Conservation (phyloP, 2,888 invertebrate genomes). For the Stenichneumon culpator region DNA sequence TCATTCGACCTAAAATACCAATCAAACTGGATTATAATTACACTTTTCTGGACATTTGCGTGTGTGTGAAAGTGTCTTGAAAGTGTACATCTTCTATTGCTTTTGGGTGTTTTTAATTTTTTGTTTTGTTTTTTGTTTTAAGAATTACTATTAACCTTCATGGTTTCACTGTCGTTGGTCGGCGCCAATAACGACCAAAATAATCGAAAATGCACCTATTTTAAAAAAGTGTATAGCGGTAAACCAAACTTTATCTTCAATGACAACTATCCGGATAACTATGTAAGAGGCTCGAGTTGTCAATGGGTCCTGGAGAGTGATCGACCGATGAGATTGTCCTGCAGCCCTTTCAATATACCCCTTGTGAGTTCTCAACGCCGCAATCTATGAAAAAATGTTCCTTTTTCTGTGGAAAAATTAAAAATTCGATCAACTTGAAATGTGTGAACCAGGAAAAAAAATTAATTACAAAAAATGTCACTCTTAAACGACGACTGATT, state of each 20-base stretch:
- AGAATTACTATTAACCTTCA: conserved; percentile 70
- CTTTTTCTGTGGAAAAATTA: not conserved
- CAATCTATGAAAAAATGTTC: too few relatives aligned
- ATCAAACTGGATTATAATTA: too few relatives aligned
- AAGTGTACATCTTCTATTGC: too few relatives aligned
- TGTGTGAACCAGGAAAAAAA: not conserved
- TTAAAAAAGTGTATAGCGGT: conserved; percentile 82
- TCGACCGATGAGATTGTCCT: conserved; percentile 82
- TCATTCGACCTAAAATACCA: not conserved
- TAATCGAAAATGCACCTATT: conserved; percentile 84
- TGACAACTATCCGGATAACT: conserved; percentile 85
- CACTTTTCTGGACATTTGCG: not conserved
- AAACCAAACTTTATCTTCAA: conserved; percentile 85
- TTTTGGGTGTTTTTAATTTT: too few relatives aligned
- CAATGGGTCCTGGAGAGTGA: conserved; percentile 87
- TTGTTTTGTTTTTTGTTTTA: conserved; percentile 38
- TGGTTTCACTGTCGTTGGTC: conserved; percentile 78
- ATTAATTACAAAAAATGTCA: not conserved
- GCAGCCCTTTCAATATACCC: conserved; percentile 86
- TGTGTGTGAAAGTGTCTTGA: not conserved
- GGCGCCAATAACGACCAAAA: conserved; percentile 79
- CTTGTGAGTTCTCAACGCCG: conserved; percentile 81
- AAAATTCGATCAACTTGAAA: not conserved
- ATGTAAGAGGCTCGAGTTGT: conserved; percentile 84
- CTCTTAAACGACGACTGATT: not conserved